A percentile compares a stretch with the other conserved stretches of the same genome.
Evolutionary conservation across 2,113 vertebrate genomes (phyloP).

Genomic region (Hippocampus mohnikei): DNA sequence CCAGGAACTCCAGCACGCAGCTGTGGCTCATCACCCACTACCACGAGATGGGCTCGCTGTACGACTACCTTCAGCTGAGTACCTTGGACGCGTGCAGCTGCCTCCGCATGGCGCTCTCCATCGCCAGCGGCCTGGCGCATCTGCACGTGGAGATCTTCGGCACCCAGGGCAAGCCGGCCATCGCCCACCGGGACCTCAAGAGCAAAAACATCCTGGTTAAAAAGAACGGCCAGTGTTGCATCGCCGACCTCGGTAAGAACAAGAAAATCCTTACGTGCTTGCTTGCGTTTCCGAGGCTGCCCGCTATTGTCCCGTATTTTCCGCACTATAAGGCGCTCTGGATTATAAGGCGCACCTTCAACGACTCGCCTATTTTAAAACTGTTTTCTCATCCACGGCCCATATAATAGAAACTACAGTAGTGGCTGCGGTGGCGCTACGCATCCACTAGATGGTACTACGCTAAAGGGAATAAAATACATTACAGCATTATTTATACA

Average conservation of each 20-base stretch:
- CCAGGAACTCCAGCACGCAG: constrained; percentile 96
- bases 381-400: too few species aligned
- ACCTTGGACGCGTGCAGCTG: constrained; percentile 88
- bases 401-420: too few species aligned
- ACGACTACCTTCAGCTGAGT: constrained; percentile 93
- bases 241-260: constrained; percentile 89
- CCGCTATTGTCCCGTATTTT: too few species aligned
- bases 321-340: too few species aligned
- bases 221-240: constrained; percentile 97
- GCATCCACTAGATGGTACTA: too few species aligned
- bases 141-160: constrained; percentile 98
- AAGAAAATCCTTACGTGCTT: neutral
- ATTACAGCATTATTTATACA: too few species aligned
- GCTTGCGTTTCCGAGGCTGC: too few species aligned
- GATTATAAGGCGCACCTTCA: too few species aligned
- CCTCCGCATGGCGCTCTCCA: constrained; percentile 90
- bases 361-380: too few species aligned
- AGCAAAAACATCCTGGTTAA: constrained; percentile 98
- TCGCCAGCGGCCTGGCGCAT: constrained; percentile 90
- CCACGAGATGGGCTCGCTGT: constrained; percentile 95
- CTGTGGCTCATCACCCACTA: constrained; percentile 98
- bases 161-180: constrained; percentile 96
- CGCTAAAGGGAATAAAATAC: too few species aligned
- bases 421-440: too few species aligned
- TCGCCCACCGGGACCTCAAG: constrained; percentile 93